Percentiles rank a stretch among this genome's conserved stretches.
phyloP scores from a whole-genome alignment of 1,140 invertebrate genomes.

The Drosophila rhopaloa region DNA sequence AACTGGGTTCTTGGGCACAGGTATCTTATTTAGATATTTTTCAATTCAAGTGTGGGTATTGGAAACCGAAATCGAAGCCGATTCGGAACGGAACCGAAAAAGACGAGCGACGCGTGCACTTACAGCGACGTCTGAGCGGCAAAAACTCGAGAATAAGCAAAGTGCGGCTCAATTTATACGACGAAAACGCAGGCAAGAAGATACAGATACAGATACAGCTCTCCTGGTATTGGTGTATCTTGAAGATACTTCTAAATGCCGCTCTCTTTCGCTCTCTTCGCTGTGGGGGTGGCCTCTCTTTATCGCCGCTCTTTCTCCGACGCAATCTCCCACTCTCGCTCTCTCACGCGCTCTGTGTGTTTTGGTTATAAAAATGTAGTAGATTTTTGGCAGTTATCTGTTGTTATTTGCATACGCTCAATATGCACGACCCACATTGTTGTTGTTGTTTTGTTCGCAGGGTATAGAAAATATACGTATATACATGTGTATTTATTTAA shows the following conservation, averaged over 20 bases:
- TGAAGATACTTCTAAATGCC: slow-evolving; percentile 45
- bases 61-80: slow-evolving; percentile 34
- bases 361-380: slow-evolving; percentile 57
- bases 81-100: slow-evolving; percentile 31
- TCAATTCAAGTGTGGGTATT: slow-evolving; percentile 11
- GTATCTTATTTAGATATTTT: slow-evolving; percentile 14
- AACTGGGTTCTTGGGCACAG: slow-evolving; percentile 7
- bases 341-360: slow-evolving; percentile 45
- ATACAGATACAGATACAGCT: slow-evolving; percentile 51
- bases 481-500: slow-evolving; percentile 60
- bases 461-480: slow-evolving; percentile 45
- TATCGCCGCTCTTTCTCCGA: slow-evolving; percentile 20
- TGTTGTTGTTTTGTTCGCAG: slow-evolving; percentile 53
- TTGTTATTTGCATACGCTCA: slow-evolving; percentile 78
- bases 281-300: slow-evolving; percentile 32
- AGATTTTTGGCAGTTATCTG: slow-evolving; percentile 59
- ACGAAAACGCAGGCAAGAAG: slow-evolving; percentile 71
- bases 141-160: slow-evolving; percentile 82
- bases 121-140: slow-evolving; percentile 76
- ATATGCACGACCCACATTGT: slow-evolving; percentile 80
- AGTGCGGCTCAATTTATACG: slow-evolving; percentile 82
- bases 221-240: slow-evolving; percentile 54
- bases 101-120: slow-evolving; percentile 64
- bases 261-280: slow-evolving; percentile 22
- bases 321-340: slow-evolving; percentile 30